Conservation (phyloP, 2,888 invertebrate species). For the Eulithis prunata region DNA sequence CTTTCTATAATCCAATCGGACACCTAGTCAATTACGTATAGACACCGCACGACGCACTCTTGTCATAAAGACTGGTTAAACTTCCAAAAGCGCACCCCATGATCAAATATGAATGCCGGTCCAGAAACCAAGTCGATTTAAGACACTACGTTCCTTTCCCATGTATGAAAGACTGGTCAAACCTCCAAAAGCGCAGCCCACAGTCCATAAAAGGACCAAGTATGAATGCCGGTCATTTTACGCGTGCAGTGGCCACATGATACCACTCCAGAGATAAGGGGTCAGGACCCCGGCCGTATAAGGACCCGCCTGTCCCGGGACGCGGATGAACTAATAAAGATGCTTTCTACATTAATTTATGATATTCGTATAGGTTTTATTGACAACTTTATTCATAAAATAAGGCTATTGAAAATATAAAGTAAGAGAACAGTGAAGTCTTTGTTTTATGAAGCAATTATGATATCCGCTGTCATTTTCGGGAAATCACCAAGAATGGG, state of each 20-base stretch:
- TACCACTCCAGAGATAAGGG: conserved; percentile 66
- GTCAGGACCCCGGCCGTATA: conserved; percentile 72
- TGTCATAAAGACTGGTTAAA: no score
- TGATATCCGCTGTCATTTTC: no score
- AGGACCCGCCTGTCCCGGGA: conserved; percentile 63
- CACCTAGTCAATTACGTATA: no score
- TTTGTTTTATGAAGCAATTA: not conserved
- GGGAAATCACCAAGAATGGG: no score
- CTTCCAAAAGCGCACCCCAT: no score
- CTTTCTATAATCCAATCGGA: no score
- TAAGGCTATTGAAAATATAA: not conserved
- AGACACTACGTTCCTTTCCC: not conserved
- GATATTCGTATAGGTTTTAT: conserved; percentile 24
- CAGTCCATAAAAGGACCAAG: conserved; percentile 8
- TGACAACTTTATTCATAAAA: conserved; percentile 20
- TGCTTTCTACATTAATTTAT: conserved; percentile 42
- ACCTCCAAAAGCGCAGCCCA: conserved; percentile 1
- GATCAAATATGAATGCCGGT: no score
- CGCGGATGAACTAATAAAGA: conserved; percentile 42
- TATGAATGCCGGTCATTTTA: conserved; percentile 60
- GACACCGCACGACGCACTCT: no score
- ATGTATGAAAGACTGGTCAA: not conserved
- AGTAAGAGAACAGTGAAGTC: not conserved
- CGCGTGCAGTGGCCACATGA: conserved; percentile 61
- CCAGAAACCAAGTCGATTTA: no score